Conservation (phyloP, 2,797 vertebrate species). For the Sylvilagus floridanus region DNA sequence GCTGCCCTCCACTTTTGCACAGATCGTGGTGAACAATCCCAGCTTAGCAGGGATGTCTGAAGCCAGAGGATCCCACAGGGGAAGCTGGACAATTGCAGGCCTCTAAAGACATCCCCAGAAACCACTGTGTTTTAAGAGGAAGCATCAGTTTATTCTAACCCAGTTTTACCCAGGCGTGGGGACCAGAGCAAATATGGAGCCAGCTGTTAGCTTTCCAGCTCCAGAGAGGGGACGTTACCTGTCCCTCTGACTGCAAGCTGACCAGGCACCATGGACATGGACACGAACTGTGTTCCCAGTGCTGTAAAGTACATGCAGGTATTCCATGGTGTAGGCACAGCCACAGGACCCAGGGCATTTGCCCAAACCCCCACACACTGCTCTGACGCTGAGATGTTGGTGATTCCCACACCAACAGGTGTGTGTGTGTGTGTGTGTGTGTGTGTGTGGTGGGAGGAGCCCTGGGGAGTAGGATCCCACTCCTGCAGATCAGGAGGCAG, state of each 20-base stretch:
- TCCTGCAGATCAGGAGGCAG: background rate
- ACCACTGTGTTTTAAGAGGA: background rate
- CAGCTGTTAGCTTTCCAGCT: background rate
- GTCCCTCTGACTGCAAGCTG: background rate
- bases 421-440: too few relatives aligned
- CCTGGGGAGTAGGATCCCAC: background rate
- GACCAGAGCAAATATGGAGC: background rate
- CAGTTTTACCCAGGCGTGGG: background rate
- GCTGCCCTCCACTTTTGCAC: background rate
- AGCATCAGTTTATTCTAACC: background rate
- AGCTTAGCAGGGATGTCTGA: background rate
- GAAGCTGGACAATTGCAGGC: background rate
- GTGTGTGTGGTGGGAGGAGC: too few relatives aligned
- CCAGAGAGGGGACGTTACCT: background rate
- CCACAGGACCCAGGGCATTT: background rate
- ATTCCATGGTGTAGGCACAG: too few relatives aligned
- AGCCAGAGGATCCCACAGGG: background rate
- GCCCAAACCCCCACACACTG: background rate
- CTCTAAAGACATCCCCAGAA: background rate
- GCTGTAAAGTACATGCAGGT: background rate
- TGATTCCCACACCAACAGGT: too few relatives aligned
- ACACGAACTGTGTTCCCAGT: background rate
- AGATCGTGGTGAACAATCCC: background rate
- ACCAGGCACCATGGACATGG: background rate
- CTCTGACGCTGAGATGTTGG: too few relatives aligned